A percentile compares a stretch with the other conserved stretches of the same genome.
These are phyloP conservation scores for Chaetodon trifasciatus DNA, from an alignment of 2,797 vertebrate species.

Conservation along the genomic window DNA sequence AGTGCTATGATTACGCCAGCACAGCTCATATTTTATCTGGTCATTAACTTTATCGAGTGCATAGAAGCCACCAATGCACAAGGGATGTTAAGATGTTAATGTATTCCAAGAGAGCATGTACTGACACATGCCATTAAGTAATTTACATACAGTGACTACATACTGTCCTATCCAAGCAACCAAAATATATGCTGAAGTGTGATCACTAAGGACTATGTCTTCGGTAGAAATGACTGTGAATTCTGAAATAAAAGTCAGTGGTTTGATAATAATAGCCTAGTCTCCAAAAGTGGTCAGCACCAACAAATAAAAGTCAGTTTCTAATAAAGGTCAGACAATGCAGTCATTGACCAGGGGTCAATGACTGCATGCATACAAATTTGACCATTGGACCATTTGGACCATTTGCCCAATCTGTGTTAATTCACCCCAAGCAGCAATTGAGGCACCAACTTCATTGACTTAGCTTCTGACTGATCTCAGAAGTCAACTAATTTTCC, in stretches of 20 bases:
- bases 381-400: background rate
- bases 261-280: background rate
- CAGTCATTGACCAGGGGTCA: background rate
- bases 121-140: background rate
- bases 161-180: no score
- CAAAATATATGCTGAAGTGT: background rate
- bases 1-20: background rate
- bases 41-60: conserved; percentile 16
- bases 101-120: background rate
- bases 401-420: background rate
- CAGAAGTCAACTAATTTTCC: background rate
- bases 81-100: background rate
- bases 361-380: background rate
- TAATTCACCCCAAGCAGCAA: background rate
- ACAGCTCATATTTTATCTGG: conserved; percentile 5
- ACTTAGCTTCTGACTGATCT: background rate
- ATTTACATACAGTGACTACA: background rate
- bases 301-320: background rate
- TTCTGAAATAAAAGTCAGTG: background rate
- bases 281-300: background rate
- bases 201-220: background rate
- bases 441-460: background rate
- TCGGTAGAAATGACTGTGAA: background rate
- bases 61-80: background rate
- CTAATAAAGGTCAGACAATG: background rate